Conservation (phyloP, 1,140 invertebrate genomes). For the Oppia nitens region DNA sequence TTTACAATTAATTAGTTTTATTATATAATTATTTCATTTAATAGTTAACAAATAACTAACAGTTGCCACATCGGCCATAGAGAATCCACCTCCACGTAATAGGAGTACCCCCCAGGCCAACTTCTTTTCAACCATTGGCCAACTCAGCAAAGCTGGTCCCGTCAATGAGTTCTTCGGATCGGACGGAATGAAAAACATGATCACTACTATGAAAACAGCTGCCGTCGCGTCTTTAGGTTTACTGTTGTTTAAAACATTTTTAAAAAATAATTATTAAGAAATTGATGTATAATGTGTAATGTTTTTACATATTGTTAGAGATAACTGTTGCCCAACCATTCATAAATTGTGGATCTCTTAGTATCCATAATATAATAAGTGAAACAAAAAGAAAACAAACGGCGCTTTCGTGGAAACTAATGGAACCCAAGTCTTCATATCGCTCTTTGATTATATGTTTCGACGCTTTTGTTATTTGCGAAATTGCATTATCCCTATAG, state of each 20-base stretch:
- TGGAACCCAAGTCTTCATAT: conserved; percentile 55
- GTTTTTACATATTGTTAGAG: conserved; percentile 14
- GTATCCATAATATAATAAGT: conserved; percentile 38
- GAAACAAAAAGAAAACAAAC: conserved; percentile 32
- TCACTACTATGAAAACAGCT: conserved; percentile 54
- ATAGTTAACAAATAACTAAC: conserved; percentile 18
- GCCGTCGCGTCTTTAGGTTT: conserved; percentile 51
- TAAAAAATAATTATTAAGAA: neutral
- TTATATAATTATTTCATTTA: neutral
- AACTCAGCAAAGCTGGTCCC: conserved; percentile 23
- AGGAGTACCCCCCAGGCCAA: conserved; percentile 35
- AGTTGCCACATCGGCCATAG: conserved; percentile 61
- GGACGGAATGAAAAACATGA: conserved; percentile 61
- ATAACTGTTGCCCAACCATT: conserved; percentile 36
- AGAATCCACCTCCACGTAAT: conserved; percentile 58
- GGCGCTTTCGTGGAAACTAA: conserved; percentile 37
- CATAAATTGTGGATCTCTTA: conserved; percentile 35
- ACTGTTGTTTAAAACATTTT: conserved; percentile 3
- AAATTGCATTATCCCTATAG: conserved; percentile 1
- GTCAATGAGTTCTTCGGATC: conserved; percentile 31
- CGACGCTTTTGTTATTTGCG: neutral
- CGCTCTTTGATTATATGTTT: conserved; percentile 39
- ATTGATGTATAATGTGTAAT: neutral
- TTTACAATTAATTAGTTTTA: neutral
- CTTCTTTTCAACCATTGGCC: conserved; percentile 29